Evolutionary conservation across 2,797 vertebrate genomes (phyloP).

Genomic region (Serranus cabrilla): DNA sequence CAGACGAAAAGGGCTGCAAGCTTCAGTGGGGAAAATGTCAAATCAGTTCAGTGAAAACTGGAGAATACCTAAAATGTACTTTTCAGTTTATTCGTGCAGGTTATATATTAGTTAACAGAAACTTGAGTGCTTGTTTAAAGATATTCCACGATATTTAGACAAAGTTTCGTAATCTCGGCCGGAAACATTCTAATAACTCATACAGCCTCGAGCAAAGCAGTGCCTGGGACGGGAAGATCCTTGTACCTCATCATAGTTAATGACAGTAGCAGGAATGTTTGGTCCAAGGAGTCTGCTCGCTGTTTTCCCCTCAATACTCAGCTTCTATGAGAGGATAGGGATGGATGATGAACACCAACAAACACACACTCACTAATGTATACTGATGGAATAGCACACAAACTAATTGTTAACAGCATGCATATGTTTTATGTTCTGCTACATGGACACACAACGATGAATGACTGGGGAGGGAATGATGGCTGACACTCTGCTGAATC

Average conservation of each 20-base stretch:
- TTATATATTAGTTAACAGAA: slow-evolving; percentile 62
- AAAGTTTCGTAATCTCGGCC: slow-evolving; percentile 16
- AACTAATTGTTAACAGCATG: slow-evolving; percentile 54
- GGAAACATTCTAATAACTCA: slow-evolving; percentile 37
- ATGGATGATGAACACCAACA: slow-evolving; percentile 79
- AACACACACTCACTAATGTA: slow-evolving; percentile 63
- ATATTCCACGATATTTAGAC: slow-evolving; percentile 38
- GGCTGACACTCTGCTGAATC: slow-evolving; percentile 12
- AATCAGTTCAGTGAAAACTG: neutral
- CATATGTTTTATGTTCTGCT: slow-evolving; percentile 31
- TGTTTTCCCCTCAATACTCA: slow-evolving; percentile 83
- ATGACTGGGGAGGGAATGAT: slow-evolving; percentile 30
- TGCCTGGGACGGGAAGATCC: slow-evolving; percentile 67
- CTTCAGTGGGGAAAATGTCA: slow-evolving; percentile 24
- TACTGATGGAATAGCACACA: slow-evolving; percentile 56
- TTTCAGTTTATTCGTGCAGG: slow-evolving; percentile 51
- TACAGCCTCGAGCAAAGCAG: slow-evolving; percentile 73
- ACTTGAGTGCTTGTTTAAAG: slow-evolving; percentile 57
- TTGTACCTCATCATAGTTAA: slow-evolving; percentile 90
- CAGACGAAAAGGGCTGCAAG: slow-evolving; percentile 25
- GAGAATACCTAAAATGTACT: slow-evolving; percentile 1
- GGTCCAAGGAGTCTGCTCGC: slow-evolving; percentile 84
- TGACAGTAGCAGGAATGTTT: slow-evolving; percentile 85
- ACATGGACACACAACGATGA: slow-evolving; percentile 37
- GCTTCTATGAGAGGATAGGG: slow-evolving; percentile 86